Conservation (phyloP, 2,113 vertebrate genomes). For the Hemiprocne comata region DNA sequence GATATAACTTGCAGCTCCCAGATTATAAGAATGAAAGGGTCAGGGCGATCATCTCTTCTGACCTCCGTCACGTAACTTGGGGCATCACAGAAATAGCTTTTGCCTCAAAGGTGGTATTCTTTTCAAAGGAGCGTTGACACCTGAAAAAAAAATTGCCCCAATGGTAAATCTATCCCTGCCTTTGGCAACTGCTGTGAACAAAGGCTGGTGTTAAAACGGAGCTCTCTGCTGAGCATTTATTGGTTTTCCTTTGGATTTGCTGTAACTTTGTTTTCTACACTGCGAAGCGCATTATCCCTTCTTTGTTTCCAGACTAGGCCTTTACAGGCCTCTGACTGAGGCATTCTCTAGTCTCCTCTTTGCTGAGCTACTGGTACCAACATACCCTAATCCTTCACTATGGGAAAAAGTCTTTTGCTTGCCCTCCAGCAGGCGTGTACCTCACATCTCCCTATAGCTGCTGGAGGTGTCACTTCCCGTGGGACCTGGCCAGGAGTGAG, state of each 20-base stretch:
- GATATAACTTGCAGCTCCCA: neutral
- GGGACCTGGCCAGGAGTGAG: rapidly evolving
- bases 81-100: neutral
- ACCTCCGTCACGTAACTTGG: neutral
- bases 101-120: neutral
- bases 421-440: rapidly evolving
- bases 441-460: rapidly evolving
- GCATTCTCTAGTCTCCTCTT: neutral
- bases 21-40: neutral
- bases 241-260: neutral
- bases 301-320: neutral
- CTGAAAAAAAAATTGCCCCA: neutral
- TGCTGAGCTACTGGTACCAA: rapidly evolving
- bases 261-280: rapidly evolving
- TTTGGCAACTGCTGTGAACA: neutral
- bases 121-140: neutral
- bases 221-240: rapidly evolving
- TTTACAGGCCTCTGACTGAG: neutral
- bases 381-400: neutral
- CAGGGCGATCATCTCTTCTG: neutral
- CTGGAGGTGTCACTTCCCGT: neutral
- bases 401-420: neutral
- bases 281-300: rapidly evolving
- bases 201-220: neutral
- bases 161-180: neutral